A percentile compares a stretch with the other conserved stretches of the same genome.
Conservation (phyloP, 2,113 vertebrate species). For the Hemiscyllium ocellatum region DNA sequence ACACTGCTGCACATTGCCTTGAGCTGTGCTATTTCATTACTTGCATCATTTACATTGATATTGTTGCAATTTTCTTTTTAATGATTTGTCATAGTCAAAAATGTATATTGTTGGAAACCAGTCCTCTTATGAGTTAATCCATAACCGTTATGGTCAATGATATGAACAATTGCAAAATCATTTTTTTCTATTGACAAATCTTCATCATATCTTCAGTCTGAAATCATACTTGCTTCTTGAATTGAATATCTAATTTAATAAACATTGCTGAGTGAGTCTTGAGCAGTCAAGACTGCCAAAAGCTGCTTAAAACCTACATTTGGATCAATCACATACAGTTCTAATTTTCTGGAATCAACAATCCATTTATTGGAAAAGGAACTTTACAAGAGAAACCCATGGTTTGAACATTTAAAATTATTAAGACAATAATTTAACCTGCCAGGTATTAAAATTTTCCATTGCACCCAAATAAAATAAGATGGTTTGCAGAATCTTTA, state of each 20-base stretch:
- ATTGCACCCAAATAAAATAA: not conserved
- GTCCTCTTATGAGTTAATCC: not conserved
- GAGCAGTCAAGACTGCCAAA: not conserved
- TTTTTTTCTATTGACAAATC: conserved; percentile 31
- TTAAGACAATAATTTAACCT: not conserved
- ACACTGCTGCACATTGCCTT: not conserved
- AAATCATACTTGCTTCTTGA: conserved; percentile 23
- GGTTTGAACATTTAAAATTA: not conserved
- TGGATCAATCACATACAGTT: not conserved
- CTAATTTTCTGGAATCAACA: not conserved
- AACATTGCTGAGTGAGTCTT: not conserved
- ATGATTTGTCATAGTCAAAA: conserved; percentile 25
- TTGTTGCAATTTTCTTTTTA: conserved; percentile 4
- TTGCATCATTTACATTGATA: not conserved
- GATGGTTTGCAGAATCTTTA: not conserved
- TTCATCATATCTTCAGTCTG: not conserved
- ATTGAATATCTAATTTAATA: conserved; percentile 30
- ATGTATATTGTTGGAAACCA: not conserved
- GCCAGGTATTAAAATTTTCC: not conserved
- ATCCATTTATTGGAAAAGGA: not conserved
- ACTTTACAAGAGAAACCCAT: not conserved
- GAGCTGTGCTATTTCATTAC: not conserved
- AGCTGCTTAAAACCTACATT: not conserved
- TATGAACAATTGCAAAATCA: not conserved
- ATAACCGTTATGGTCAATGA: not conserved